Percentiles rank a stretch among this genome's conserved stretches.
phyloP scores from a whole-genome alignment of 37 sponge, comb jelly and placozoan species.

The Bolinopsis microptera region DNA sequence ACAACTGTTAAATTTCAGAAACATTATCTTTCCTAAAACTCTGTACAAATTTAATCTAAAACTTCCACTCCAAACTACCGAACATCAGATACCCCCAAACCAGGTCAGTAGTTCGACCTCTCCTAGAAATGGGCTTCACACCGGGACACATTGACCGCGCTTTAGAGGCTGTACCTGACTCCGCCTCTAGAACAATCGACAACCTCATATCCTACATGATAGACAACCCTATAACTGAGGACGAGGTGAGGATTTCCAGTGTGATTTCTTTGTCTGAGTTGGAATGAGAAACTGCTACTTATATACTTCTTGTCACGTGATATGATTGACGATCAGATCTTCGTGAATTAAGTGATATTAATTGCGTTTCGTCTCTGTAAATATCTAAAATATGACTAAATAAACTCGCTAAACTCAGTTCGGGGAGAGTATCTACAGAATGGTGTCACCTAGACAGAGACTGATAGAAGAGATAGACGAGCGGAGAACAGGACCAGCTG shows the following conservation, averaged over 20 bases:
- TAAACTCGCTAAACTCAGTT: no score
- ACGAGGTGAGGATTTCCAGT: neutral
- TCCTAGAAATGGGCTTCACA: conserved; percentile 55
- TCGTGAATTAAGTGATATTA: no score
- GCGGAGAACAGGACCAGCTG: conserved; percentile 33
- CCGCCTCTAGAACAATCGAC: conserved; percentile 27
- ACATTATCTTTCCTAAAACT: no score
- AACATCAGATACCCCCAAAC: neutral
- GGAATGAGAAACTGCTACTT: no score
- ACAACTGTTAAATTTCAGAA: no score
- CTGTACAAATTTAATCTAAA: no score
- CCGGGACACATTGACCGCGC: conserved; percentile 30
- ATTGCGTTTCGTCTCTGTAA: no score
- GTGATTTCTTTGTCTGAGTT: no score
- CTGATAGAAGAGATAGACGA: conserved; percentile 53
- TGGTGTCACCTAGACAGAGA: conserved; percentile 51
- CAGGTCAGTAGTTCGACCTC: conserved; percentile 55
- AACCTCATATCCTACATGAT: conserved; percentile 15
- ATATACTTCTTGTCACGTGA: no score
- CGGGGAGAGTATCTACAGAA: conserved; percentile 51
- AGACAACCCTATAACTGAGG: neutral
- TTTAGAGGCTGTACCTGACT: conserved; percentile 21
- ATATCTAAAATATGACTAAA: no score
- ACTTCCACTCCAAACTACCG: no score
- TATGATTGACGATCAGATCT: no score